Evolutionary conservation across 2,888 invertebrate species (phyloP).

Genomic region (Gandaritis pyraliata): DNA sequence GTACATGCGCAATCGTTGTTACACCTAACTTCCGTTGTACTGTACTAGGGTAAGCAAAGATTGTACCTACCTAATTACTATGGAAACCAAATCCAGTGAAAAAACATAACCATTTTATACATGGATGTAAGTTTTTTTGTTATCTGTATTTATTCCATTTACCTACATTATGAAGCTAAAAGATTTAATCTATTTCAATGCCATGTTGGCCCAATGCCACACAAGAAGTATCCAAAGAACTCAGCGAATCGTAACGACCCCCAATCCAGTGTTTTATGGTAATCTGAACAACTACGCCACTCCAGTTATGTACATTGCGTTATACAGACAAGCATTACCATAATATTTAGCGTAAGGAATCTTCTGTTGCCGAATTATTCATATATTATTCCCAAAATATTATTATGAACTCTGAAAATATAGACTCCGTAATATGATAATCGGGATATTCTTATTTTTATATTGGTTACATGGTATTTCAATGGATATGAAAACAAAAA

Average conservation of each 20-base stretch:
- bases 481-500: too few species aligned
- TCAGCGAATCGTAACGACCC: constrained; percentile 32
- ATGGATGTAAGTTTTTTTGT: too few species aligned
- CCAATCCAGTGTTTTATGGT: constrained; percentile 39
- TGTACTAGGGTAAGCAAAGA: too few species aligned
- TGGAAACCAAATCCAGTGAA: too few species aligned
- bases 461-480: too few species aligned
- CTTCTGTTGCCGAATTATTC: constrained; percentile 15
- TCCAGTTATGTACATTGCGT: constrained; percentile 30
- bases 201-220: constrained; percentile 33
- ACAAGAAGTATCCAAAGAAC: constrained; percentile 27
- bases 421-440: too few species aligned
- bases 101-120: too few species aligned
- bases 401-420: too few species aligned
- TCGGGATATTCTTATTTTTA: too few species aligned
- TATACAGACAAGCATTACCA: constrained; percentile 29
- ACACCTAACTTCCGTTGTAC: too few species aligned
- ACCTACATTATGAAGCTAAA: constrained; percentile 6
- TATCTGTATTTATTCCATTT: neutral
- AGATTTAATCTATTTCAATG: constrained; percentile 34
- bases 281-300: constrained; percentile 35
- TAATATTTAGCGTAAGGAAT: constrained; percentile 29
- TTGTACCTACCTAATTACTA: too few species aligned
- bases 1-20: too few species aligned
- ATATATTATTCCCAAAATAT: neutral